phyloP scores from a whole-genome alignment of 2,113 vertebrate species.

The Oceanodroma tethys region DNA sequence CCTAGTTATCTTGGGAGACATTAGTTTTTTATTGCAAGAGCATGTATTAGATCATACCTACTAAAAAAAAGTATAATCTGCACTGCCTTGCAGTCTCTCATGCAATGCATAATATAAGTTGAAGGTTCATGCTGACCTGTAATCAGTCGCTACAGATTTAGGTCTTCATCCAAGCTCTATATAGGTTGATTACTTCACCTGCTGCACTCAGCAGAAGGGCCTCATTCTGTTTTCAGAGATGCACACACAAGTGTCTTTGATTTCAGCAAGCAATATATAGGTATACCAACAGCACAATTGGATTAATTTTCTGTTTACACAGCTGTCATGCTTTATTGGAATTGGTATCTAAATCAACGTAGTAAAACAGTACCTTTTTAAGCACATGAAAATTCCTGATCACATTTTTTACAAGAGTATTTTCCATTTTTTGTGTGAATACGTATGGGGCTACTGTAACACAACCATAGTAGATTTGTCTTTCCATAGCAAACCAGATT shows the following conservation, averaged over 20 bases:
- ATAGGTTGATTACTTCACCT: neutral
- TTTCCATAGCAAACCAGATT: neutral
- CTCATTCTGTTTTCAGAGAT: neutral
- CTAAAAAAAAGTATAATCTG: neutral
- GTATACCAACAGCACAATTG: neutral
- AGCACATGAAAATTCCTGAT: neutral
- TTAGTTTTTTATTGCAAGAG: neutral
- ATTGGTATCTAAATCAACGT: neutral
- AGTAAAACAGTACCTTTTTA: neutral
- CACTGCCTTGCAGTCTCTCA: neutral
- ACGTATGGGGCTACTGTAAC: neutral
- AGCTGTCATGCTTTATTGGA: neutral
- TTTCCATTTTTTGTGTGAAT: neutral
- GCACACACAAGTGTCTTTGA: neutral
- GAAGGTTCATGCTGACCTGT: slow-evolving; percentile 19
- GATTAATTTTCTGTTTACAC: neutral
- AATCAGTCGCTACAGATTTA: neutral
- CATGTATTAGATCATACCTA: neutral
- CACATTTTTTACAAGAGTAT: neutral
- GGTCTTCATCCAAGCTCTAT: neutral
- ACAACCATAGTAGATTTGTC: neutral
- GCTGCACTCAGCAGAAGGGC: neutral
- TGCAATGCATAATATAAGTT: neutral
- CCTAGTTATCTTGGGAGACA: neutral
- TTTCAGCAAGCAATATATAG: neutral